Base-by-base conservation (phyloP, 2,797 vertebrate species). In the Urophycis tenuis region DNA sequence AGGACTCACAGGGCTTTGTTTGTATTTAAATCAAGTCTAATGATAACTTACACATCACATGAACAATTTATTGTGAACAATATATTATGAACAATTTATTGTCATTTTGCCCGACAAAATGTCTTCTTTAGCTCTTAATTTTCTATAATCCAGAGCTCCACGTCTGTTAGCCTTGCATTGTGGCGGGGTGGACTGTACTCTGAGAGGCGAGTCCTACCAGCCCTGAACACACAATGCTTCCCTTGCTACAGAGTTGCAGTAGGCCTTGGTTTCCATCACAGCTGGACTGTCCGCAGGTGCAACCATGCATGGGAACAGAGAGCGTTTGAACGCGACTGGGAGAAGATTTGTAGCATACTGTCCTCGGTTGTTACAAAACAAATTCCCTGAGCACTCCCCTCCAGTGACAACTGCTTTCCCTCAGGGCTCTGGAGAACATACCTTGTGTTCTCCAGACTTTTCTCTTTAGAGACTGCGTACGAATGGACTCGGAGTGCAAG, bases 231-330 rank as follows among this genome's bases (percentile, higher is more conserved):
- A n/a, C 3, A 19, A 60, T 29, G 3, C 0, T 29, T 35, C 12
- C 72, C 10, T 32, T 0, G 5, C n/a, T 22, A 49, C 30, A 49
- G 49, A 22, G 74, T 36, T 73, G 36, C 39, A 14, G 32, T 73
- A 11, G 0, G 34, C 31, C 39, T 53, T 64, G 7, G 71, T 3
- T 67, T 67, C 60, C 60, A 25, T 73, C 22, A 35, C 22, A 72
- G n/a, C n/a, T n/a, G n/a, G 71, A 72, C 35, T n/a, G 22, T 8
- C 71, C 80, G 74, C 75, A 79, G 76, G 74, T 80, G 74, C 31
- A 75, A 4, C 32, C 3, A 17, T 41, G 35, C 73, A 45, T 74
- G n/a, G 39, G 73, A 49, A 74, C 41, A 73, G 19, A 74, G 49
- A 73, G 19, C 19, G 53, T 19, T 60, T 25, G 53, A 60, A 22